Evolutionary conservation across 2,797 vertebrate species (phyloP).

Genomic region (Chiloscyllium punctatum): DNA sequence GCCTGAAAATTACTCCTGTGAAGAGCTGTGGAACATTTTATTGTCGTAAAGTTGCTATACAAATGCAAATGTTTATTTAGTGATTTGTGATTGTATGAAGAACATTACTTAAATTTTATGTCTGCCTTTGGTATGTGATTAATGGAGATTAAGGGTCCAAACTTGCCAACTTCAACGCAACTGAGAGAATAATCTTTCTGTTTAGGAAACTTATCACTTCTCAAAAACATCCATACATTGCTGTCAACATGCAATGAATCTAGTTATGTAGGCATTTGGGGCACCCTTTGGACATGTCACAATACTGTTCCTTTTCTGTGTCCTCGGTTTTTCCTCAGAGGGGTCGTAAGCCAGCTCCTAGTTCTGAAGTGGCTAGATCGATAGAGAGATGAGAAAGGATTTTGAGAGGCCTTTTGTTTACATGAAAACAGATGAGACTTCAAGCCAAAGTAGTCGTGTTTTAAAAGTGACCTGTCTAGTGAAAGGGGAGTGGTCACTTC

Average conservation of each 20-base stretch:
- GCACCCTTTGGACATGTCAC: neutral
- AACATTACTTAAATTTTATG: neutral
- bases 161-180: neutral
- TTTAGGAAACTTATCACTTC: neutral
- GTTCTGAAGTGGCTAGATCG: too few relatives aligned
- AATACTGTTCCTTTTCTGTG: too few relatives aligned
- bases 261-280: neutral
- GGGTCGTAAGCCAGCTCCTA: too few relatives aligned
- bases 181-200: neutral
- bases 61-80: neutral
- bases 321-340: too few relatives aligned
- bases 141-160: neutral
- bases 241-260: neutral
- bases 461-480: too few relatives aligned
- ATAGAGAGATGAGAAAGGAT: too few relatives aligned
- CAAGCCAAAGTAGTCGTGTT: too few relatives aligned
- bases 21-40: neutral
- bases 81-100: neutral
- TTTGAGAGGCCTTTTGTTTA: too few relatives aligned
- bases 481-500: too few relatives aligned
- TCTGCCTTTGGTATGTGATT: neutral
- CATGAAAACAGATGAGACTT: too few relatives aligned
- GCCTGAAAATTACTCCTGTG: neutral
- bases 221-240: neutral
- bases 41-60: neutral